Evolutionary conservation across 1,140 invertebrate genomes (phyloP).

Genomic region (Reticulitermes speratus): DNA sequence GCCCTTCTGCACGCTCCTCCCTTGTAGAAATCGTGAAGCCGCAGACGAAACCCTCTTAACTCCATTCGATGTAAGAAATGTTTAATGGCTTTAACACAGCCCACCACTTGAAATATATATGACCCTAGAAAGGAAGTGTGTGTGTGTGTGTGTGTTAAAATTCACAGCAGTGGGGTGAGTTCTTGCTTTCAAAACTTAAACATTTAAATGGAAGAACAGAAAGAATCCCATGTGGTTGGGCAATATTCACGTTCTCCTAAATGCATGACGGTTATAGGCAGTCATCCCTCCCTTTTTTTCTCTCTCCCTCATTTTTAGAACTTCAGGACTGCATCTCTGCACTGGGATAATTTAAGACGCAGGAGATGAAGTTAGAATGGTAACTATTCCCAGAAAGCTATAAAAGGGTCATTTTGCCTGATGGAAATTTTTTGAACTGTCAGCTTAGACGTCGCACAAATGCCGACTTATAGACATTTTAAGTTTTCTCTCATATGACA

Average conservation of each 20-base stretch:
- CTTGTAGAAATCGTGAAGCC: neutral
- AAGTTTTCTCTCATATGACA: too few species aligned
- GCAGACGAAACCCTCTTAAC: neutral
- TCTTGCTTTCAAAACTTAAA: neutral
- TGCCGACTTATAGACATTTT: too few species aligned
- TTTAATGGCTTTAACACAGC: neutral
- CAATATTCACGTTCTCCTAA: neutral
- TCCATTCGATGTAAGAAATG: neutral
- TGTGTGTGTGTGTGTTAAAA: neutral
- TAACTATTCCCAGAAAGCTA: neutral
- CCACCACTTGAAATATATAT: slow-evolving; percentile 14
- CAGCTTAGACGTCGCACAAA: too few species aligned
- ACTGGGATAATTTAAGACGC: neutral
- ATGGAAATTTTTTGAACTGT: too few species aligned
- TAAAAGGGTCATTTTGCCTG: neutral
- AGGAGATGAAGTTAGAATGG: neutral
- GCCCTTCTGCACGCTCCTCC: neutral
- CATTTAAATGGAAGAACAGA: neutral
- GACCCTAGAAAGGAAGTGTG: neutral
- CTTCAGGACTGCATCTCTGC: neutral
- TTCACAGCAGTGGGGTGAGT: neutral
- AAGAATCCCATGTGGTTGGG: neutral
- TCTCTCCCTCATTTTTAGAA: neutral
- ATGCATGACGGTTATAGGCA: neutral
- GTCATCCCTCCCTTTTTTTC: neutral